phyloP scores from a whole-genome alignment of 2,113 vertebrate genomes.

The Plecturocebus donacophilus region DNA sequence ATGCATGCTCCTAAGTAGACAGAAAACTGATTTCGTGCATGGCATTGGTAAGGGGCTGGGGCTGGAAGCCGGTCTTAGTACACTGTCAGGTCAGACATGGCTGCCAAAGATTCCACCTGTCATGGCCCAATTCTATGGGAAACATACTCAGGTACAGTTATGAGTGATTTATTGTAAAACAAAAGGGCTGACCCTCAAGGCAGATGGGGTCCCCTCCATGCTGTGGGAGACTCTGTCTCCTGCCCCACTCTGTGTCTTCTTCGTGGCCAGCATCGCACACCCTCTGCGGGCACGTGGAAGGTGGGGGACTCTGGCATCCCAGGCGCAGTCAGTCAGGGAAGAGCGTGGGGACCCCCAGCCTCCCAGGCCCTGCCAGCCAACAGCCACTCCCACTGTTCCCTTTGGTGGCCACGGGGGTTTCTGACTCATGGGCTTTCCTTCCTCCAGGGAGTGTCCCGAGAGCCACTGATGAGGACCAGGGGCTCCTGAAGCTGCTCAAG shows the following conservation, averaged over 20 bases:
- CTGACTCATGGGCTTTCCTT: background rate
- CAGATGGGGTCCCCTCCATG: background rate
- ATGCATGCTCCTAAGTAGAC: background rate
- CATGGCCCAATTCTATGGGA: background rate
- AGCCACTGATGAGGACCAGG: background rate
- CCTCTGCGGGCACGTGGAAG: background rate
- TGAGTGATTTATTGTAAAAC: background rate
- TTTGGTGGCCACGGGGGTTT: background rate
- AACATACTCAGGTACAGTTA: background rate
- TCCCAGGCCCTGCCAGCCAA: background rate
- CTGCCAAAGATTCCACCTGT: background rate
- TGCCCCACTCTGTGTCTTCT: accelerated
- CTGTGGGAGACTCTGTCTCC: background rate
- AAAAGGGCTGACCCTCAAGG: background rate
- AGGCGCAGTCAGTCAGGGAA: background rate
- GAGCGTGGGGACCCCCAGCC: background rate
- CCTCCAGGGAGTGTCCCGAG: background rate
- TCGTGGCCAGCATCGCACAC: too few relatives aligned
- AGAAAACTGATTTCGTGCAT: background rate
- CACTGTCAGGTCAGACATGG: background rate
- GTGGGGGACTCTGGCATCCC: background rate
- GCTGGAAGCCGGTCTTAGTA: background rate
- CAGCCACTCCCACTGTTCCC: background rate
- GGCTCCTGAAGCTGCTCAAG: background rate
- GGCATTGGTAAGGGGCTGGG: background rate